Evolutionary conservation across 2,113 vertebrate species (phyloP), one percentile per base, ranked within the genome.

Genomic region (Dicrurus megarhynchus): DNA sequence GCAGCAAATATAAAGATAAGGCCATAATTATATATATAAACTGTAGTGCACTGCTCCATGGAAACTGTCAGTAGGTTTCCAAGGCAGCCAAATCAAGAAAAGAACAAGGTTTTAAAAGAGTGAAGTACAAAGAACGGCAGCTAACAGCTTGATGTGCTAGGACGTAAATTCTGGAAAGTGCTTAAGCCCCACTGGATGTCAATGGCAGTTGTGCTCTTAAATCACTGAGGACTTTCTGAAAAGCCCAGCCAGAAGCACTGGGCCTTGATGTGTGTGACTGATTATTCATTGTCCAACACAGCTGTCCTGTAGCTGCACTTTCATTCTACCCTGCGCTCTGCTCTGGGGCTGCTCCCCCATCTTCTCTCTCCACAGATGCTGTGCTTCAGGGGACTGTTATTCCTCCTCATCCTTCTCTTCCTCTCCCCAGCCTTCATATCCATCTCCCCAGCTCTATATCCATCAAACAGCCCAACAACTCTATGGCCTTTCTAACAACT

Each of bases 21-120:
- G 37, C 32, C n/a, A 11, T 53, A 75, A 84, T 71, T 32, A 75
- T n/a, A 46, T 20, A 67, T 56, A 27, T 15, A 64, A 53, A 18
- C 22, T 23, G 27, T 60, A 78, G 53, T 49, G 42, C 59, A 37
- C 44, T 80, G 59, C 90, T 88, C 95, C 92, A 84, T 96, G 92
- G 96, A 95, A 97, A 94, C 92, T 92, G 94, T 53, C 50, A 74
- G 55, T 26, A 83, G 67, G 94, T 95, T 97, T 96, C 95, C 96
- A 96, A 94, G 95, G 94, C 88, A 96, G 94, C 94, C 79, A 70
- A 94, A 92, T 63, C 14, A 76, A 88, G 86, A 81, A 93, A 87
- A 71, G 44, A 69, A 20, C n/a, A 49, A 61, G 39, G 17, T 35
- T 90, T 64, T 80, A 71, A 59, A 59, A 73, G 14, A 94, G 12